phyloP scores from a whole-genome alignment of 2,797 vertebrate genomes.

The Hydrolagus colliei region DNA sequence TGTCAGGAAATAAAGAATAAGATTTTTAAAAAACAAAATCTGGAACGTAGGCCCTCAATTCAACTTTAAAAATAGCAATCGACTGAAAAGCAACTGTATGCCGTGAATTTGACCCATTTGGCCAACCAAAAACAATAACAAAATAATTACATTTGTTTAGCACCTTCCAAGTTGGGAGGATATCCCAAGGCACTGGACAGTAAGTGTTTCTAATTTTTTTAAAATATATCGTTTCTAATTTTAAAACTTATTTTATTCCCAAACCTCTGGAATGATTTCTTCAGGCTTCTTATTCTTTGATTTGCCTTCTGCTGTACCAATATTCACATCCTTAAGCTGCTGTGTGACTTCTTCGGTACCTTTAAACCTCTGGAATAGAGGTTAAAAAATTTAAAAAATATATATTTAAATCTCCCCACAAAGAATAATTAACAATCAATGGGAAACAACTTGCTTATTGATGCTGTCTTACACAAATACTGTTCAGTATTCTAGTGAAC shows the following conservation, averaged over 20 bases:
- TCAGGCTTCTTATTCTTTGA: slow-evolving; percentile 66
- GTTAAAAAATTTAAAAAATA: neutral
- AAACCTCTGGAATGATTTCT: slow-evolving; percentile 75
- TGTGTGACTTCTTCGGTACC: slow-evolving; percentile 71
- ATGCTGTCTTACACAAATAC: neutral
- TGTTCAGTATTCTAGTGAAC: too few species aligned
- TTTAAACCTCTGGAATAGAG: slow-evolving; percentile 70
- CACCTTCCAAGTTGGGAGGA: too few species aligned
- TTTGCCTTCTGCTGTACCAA: slow-evolving; percentile 59
- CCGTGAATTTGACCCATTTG: too few species aligned
- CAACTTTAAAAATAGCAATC: too few species aligned
- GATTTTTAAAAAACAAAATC: too few species aligned
- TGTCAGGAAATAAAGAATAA: too few species aligned
- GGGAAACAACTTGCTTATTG: neutral
- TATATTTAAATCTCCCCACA: neutral
- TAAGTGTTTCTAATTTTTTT: too few species aligned
- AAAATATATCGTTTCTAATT: neutral
- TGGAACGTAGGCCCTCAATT: too few species aligned
- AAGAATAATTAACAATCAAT: neutral
- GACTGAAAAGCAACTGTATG: too few species aligned
- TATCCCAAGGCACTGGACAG: too few species aligned
- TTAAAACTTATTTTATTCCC: neutral
- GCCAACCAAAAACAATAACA: too few species aligned
- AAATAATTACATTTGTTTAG: too few species aligned
- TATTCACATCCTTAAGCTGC: slow-evolving; percentile 70